A percentile compares a stretch with the other conserved stretches of the same genome.
Evolutionary conservation across 2,888 invertebrate species (phyloP).

Genomic region (Zygothrica quintamaculata): DNA sequence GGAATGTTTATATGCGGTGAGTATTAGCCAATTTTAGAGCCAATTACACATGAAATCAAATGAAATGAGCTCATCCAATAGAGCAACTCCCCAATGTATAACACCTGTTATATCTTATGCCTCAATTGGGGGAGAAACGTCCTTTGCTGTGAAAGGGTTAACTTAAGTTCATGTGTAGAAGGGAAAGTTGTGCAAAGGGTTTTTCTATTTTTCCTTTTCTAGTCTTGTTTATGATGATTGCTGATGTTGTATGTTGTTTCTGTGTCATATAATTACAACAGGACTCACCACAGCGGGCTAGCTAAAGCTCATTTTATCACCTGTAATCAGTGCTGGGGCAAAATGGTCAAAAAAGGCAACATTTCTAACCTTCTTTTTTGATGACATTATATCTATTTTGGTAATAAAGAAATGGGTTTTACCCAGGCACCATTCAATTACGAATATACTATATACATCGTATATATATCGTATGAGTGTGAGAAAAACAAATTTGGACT

Average conservation of each 20-base stretch:
- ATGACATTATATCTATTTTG: slow-evolving; percentile 70
- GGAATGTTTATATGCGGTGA: no score
- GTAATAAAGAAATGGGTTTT: slow-evolving; percentile 50
- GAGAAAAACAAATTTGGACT: slow-evolving; percentile 67
- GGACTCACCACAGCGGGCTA: slow-evolving; percentile 25
- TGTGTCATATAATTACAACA: slow-evolving; percentile 46
- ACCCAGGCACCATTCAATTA: slow-evolving; percentile 69
- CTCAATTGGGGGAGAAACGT: slow-evolving; percentile 2
- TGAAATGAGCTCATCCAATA: neutral
- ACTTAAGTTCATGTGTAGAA: neutral
- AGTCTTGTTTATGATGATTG: slow-evolving; percentile 15
- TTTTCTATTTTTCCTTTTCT: neutral
- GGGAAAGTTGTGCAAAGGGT: neutral
- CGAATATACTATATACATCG: neutral
- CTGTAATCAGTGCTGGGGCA: slow-evolving; percentile 47
- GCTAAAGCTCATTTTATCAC: slow-evolving; percentile 52
- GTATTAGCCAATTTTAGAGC: no score
- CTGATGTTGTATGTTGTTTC: slow-evolving; percentile 4
- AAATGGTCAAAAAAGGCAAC: slow-evolving; percentile 16
- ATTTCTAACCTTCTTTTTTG: slow-evolving; percentile 58
- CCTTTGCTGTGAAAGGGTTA: neutral
- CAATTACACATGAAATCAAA: no score
- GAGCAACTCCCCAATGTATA: slow-evolving; percentile 23
- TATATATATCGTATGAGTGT: neutral
- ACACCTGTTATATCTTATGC: slow-evolving; percentile 40